Evolutionary conservation across 2,888 invertebrate species (phyloP).

Genomic region (Eumacrocentrus americanus): DNA sequence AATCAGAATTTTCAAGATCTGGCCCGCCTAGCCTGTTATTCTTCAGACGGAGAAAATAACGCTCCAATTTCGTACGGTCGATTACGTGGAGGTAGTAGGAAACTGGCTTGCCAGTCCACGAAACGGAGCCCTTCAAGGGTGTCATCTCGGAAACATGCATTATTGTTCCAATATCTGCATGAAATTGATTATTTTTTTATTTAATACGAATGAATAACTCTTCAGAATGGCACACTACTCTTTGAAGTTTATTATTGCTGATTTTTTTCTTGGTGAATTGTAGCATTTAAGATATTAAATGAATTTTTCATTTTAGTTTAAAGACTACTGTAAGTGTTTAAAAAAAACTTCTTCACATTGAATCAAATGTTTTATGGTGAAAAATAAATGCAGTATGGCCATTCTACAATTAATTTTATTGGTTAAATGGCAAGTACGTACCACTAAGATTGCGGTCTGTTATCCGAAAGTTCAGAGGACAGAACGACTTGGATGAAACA

Average conservation of each 20-base stretch:
- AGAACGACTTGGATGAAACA: conserved; percentile 98
- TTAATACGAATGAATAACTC: too few species aligned
- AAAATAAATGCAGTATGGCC: too few species aligned
- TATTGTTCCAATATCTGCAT: conserved; percentile 91
- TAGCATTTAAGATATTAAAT: too few species aligned
- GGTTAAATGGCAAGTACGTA: conserved; percentile 48
- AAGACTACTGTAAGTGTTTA: too few species aligned
- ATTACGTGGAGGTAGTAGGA: conserved; percentile 98
- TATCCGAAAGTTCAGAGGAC: conserved; percentile 97
- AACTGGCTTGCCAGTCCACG: conserved; percentile 99
- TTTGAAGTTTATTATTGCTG: too few species aligned
- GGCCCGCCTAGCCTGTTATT: conserved; percentile 64
- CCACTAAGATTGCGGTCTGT: conserved; percentile 96
- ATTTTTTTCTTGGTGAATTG: too few species aligned
- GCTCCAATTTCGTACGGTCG: conserved; percentile 95
- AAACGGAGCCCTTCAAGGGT: conserved; percentile 92
- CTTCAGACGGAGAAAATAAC: conserved; percentile 94
- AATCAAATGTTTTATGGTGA: too few species aligned
- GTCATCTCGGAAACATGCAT: conserved; percentile 98
- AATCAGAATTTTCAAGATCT: conserved; percentile 58
- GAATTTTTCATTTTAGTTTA: too few species aligned
- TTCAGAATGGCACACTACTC: too few species aligned
- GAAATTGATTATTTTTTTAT: neutral
- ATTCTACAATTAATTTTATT: too few species aligned
- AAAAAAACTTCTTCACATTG: too few species aligned